These are phyloP conservation scores for Stenopsyche tienmushanensis DNA, from an alignment of 1,140 invertebrate species.

Conservation along the genomic window DNA sequence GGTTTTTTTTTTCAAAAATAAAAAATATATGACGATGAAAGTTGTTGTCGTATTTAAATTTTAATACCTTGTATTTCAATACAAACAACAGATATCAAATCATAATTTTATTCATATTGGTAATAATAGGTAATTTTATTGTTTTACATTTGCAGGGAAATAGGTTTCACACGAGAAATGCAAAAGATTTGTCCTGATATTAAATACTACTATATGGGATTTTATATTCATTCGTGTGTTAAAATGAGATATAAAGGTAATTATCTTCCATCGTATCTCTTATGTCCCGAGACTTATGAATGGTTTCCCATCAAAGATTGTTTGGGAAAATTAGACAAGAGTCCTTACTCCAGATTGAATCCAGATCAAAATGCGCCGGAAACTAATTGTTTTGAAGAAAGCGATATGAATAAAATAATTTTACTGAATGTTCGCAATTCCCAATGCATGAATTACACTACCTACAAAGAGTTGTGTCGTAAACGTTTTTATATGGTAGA, in stretches of 20 bases:
- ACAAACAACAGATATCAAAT: not conserved
- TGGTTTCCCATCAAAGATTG: conserved; percentile 76
- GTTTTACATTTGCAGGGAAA: conserved; percentile 65
- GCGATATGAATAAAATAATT: not conserved
- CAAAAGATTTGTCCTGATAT: conserved; percentile 63
- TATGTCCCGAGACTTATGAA: conserved; percentile 90
- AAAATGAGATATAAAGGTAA: conserved; percentile 98
- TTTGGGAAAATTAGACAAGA: conserved; percentile 67
- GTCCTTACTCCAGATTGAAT: conserved; percentile 72
- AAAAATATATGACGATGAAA: not conserved
- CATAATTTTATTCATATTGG: not conserved
- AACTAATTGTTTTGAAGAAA: conserved; percentile 51
- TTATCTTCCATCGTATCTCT: conserved; percentile 83
- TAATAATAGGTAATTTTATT: not conserved
- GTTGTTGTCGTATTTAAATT: not conserved
- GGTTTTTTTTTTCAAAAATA: not conserved
- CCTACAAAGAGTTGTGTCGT: conserved; percentile 31
- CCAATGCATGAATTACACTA: conserved; percentile 31
- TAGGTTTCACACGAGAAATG: conserved; percentile 76
- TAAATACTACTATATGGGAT: conserved; percentile 97
- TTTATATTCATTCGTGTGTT: conserved; percentile 93
- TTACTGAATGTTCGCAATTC: not conserved
- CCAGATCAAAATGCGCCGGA: conserved; percentile 56
- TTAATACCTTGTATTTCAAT: not conserved
- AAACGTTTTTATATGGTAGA: not conserved